These are phyloP conservation scores for Neosilurus hyrtlii DNA, from an alignment of 2,797 vertebrate species.

Conservation along the genomic window DNA sequence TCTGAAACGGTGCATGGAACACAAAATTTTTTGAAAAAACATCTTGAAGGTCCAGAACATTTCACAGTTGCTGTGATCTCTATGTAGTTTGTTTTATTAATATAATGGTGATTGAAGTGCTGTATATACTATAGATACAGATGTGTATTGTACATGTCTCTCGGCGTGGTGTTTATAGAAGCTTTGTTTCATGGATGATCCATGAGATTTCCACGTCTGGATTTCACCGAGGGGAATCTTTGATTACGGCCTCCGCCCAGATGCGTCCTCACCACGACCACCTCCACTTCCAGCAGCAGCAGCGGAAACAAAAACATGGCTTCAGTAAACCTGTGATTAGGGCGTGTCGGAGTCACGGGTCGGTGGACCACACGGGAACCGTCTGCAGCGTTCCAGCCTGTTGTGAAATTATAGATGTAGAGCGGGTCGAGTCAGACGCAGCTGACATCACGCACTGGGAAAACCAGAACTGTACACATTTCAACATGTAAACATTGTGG, in stretches of 20 bases:
- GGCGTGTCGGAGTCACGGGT: constrained; percentile 14
- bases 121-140: background rate
- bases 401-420: constrained; percentile 20
- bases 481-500: background rate
- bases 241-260: constrained; percentile 9
- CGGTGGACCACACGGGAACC: constrained; percentile 11
- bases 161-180: background rate
- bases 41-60: background rate
- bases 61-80: background rate
- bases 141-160: background rate
- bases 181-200: background rate
- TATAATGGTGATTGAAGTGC: background rate
- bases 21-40: background rate
- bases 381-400: constrained; percentile 22
- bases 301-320: constrained; percentile 4
- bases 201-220: background rate
- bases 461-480: background rate
- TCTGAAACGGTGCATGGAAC: background rate
- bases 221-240: constrained; percentile 16
- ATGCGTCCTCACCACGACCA: constrained; percentile 10
- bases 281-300: constrained; percentile 6
- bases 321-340: constrained; percentile 14
- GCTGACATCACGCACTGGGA: background rate
- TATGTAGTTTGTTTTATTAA: background rate
- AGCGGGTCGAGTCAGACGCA: background rate